A percentile compares a stretch with the other conserved stretches of the same genome.
These are phyloP conservation scores for Passer montanus DNA, from an alignment of 2,113 vertebrate species.

Conservation along the genomic window DNA sequence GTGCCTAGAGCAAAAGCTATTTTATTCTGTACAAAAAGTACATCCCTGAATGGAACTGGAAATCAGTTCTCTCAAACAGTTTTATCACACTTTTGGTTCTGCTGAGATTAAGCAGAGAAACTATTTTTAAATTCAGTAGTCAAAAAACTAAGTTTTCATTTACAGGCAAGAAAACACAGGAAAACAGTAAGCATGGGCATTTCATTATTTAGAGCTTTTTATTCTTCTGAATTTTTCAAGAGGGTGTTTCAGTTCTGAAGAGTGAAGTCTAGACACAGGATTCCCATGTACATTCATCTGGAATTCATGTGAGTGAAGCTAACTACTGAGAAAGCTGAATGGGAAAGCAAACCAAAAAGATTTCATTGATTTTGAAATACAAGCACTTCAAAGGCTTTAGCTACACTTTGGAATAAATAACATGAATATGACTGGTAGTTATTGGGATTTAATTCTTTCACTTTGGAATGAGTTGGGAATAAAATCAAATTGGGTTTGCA, in stretches of 20 bases:
- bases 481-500: constrained; percentile 2
- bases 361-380: background rate
- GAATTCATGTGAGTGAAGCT: background rate
- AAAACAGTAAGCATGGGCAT: background rate
- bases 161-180: background rate
- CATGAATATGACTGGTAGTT: background rate
- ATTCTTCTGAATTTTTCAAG: constrained; percentile 1
- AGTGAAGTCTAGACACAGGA: background rate
- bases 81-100: background rate
- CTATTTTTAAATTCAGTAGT: background rate
- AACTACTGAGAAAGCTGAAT: background rate
- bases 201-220: constrained; percentile 38
- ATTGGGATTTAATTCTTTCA: background rate
- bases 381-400: background rate
- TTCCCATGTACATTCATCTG: background rate
- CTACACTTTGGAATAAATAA: constrained; percentile 23
- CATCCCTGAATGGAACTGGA: background rate
- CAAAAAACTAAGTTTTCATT: background rate
- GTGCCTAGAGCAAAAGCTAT: background rate
- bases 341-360: background rate
- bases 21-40: background rate
- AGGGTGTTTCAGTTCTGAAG: background rate
- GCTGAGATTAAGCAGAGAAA: background rate
- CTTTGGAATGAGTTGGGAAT: background rate
- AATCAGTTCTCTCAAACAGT: background rate